Evolutionary conservation across 2,113 vertebrate genomes (phyloP).

Genomic region (Chaetops frenatus): DNA sequence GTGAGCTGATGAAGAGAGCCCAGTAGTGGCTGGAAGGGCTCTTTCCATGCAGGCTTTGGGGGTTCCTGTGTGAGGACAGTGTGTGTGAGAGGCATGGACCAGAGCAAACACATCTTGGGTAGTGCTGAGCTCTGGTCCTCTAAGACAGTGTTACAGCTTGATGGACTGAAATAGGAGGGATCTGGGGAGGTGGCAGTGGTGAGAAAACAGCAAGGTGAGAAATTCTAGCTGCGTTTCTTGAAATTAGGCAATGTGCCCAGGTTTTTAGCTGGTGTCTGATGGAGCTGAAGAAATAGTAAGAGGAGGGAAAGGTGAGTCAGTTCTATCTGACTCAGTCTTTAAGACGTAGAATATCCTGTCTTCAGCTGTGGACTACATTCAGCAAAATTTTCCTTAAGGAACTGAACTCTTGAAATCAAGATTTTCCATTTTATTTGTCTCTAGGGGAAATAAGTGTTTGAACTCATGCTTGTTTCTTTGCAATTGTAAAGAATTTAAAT

Average conservation of each 20-base stretch:
- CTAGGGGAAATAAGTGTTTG: not conserved
- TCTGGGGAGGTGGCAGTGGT: not conserved
- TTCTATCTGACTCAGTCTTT: not conserved
- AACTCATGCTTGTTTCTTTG: not conserved
- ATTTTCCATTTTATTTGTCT: not conserved
- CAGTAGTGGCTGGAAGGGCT: not conserved
- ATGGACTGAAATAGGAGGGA: not conserved
- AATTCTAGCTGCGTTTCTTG: not conserved
- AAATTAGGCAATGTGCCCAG: not conserved
- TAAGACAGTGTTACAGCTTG: not conserved
- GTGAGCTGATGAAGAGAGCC: not conserved
- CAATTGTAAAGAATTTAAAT: not conserved
- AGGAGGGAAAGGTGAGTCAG: not conserved
- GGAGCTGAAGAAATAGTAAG: not conserved
- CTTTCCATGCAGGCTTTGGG: not conserved
- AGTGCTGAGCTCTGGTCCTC: not conserved
- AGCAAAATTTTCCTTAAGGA: not conserved
- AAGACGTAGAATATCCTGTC: not conserved
- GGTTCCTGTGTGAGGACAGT: not conserved
- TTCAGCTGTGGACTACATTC: not conserved
- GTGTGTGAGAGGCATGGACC: not conserved
- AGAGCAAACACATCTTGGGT: not conserved
- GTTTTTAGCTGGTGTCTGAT: not conserved
- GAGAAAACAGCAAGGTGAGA: not conserved
- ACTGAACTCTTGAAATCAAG: fast-evolving